These are phyloP conservation scores for Ladona fulva DNA, from an alignment of 1,140 invertebrate species.

Conservation along the genomic window DNA sequence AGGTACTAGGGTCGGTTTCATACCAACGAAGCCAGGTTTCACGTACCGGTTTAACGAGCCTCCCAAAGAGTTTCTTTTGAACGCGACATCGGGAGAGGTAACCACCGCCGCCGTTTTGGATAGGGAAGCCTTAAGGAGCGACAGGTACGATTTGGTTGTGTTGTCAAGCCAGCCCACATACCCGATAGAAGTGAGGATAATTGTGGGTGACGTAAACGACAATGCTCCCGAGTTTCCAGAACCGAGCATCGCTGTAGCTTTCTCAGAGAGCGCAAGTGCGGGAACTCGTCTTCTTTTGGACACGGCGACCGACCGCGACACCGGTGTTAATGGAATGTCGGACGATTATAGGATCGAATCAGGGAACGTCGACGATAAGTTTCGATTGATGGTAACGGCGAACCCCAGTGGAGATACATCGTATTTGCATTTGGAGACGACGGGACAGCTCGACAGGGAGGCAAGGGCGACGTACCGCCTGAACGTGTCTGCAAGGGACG, in stretches of 20 bases:
- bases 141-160: conserved; percentile 80
- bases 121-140: conserved; percentile 61
- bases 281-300: conserved; percentile 79
- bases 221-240: conserved; percentile 86
- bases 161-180: conserved; percentile 87
- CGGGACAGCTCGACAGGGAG: conserved; percentile 81
- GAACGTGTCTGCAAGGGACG: conserved; percentile 83
- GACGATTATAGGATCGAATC: conserved; percentile 81
- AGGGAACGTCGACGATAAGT: conserved; percentile 76
- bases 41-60: conserved; percentile 87
- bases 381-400: conserved; percentile 72
- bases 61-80: conserved; percentile 70
- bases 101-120: conserved; percentile 70
- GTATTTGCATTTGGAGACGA: conserved; percentile 83
- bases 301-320: conserved; percentile 77
- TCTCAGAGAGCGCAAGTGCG: conserved; percentile 81
- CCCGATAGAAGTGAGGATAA: conserved; percentile 81
- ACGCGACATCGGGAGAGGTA: conserved; percentile 72
- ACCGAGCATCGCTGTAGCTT: conserved; percentile 68
- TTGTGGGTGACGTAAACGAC: conserved; percentile 80
- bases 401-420: conserved; percentile 82
- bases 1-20: conserved; percentile 71
- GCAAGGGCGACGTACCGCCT: conserved; percentile 69
- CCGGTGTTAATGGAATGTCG: conserved; percentile 73
- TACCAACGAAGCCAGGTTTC: conserved; percentile 77